Conservation (phyloP, 2,113 vertebrate genomes). For the Brevimyrus niger region DNA sequence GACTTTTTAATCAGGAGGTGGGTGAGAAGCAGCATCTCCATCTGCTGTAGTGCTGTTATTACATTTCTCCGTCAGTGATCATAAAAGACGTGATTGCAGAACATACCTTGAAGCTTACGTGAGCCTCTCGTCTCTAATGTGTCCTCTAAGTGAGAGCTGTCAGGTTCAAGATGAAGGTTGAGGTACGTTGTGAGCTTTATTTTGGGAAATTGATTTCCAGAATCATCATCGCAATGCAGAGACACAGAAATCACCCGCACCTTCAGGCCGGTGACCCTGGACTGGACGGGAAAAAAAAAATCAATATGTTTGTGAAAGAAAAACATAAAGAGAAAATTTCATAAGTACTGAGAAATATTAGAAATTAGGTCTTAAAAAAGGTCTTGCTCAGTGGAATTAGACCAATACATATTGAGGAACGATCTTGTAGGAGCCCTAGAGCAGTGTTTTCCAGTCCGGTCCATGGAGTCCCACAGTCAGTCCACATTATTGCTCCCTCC, state of each 20-base stretch:
- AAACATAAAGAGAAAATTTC: background rate
- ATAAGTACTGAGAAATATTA: background rate
- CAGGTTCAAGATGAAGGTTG: background rate
- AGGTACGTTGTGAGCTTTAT: background rate
- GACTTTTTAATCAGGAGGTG: background rate
- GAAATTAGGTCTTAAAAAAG: background rate
- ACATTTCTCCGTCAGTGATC: background rate
- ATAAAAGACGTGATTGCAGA: background rate
- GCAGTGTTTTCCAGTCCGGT: background rate
- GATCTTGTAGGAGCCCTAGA: background rate
- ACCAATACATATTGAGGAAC: background rate
- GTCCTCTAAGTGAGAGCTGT: background rate
- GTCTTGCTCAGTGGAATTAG: background rate
- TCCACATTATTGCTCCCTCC: background rate
- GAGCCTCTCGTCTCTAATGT: background rate
- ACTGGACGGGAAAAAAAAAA: background rate
- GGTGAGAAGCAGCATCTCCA: background rate
- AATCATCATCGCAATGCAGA: background rate
- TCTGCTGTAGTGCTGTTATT: background rate
- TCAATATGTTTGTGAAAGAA: background rate
- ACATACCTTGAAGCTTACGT: background rate
- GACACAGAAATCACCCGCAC: background rate
- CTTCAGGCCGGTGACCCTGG: background rate
- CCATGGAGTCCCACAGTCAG: background rate
- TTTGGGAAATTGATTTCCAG: conserved; percentile 14